Base-by-base conservation (phyloP, 2,797 vertebrate species). In the Diplodus sargus region DNA sequence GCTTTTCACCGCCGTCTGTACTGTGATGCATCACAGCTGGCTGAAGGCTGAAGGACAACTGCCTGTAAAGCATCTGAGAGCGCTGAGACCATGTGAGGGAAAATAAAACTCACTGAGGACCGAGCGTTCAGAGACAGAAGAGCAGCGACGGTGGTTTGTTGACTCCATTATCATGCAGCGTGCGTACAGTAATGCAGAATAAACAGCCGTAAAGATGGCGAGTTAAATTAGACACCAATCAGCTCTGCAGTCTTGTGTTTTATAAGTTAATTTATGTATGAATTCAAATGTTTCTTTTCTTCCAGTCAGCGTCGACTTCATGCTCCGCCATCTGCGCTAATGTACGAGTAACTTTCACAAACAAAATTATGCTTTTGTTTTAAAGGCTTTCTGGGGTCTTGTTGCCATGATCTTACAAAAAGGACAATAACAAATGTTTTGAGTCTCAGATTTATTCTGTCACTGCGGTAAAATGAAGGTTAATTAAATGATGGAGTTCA, bases 191-290 rank as follows among this genome's bases (percentile, higher is more conserved):
- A 78, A 77, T 22, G 62, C 54, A 66, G 66, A 60, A 81, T 86
- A 84, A 87, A 87, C 70, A 43, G 45, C 23, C 22, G 51, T 69
- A 56, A 89, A 83, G 61, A 70, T 45, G 73, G 28, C 51, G 66
- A 51, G 43, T 78, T 78, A 84, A 82, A 77, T 82, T 76, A 80
- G 28, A 68, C 74, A 45, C 56, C 68, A 84, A 85, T 88, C 58
- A 69, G 74, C 59, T 69, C 61, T 25, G 60, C 57, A 73, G 85
- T 77, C 10, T 17, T 62, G 58, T 18, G 65, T 79, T 66, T 88
- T 72, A 42, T 47, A 58, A 73, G 66, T 74, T 42, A 15, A 69
- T 72, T 57, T 62, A 59, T 54, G 64, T 34, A 70, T 22, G 11
- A 70, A 56, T 49, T 28, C 20, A 4, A 20, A 13, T 4, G 6